Conservation (phyloP, 2,888 invertebrate genomes). For the Patella ulyssiponensis region DNA sequence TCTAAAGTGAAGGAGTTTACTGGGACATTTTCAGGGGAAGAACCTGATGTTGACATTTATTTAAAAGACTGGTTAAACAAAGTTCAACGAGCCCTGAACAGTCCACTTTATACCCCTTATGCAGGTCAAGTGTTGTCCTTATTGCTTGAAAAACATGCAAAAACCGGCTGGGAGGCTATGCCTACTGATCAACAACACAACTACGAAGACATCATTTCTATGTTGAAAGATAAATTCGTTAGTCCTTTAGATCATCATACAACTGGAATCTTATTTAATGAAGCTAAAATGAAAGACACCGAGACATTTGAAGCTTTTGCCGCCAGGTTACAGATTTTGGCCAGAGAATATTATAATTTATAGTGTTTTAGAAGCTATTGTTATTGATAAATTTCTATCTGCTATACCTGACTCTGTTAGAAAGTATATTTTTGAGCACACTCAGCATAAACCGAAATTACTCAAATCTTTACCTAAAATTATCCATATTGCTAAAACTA, state of each 20-base stretch:
- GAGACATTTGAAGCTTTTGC: constrained; percentile 1
- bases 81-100: background rate
- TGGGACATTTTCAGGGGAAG: constrained; percentile 1
- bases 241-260: background rate
- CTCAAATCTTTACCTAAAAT: no score
- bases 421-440: no score
- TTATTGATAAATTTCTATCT: constrained; percentile 4
- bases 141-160: background rate
- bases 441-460: no score
- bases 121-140: background rate
- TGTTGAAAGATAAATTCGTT: background rate
- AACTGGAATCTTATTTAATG: background rate
- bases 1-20: background rate
- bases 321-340: background rate
- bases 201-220: background rate
- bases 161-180: background rate
- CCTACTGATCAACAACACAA: background rate
- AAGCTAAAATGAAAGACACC: background rate
- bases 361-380: background rate
- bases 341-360: constrained; percentile 2
- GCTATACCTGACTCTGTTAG: background rate
- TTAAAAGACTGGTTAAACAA: background rate
- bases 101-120: background rate
- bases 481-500: no score
- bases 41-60: constrained; percentile 2